Conservation (phyloP, 1,140 invertebrate species). For the Calephelis virginiensis region DNA sequence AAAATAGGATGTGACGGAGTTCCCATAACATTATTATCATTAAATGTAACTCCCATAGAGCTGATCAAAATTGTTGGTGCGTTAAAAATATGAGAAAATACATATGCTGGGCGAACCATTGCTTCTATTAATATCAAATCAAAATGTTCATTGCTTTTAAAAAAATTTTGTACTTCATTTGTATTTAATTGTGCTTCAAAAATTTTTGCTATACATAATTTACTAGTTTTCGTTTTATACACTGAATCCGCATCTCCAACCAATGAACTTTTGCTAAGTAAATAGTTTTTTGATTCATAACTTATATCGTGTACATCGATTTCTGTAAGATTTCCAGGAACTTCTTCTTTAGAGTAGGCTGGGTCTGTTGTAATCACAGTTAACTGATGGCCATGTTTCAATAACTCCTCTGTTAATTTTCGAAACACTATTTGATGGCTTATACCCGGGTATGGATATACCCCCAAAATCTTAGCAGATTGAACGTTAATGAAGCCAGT, state of each 20-base stretch:
- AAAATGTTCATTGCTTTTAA: background rate
- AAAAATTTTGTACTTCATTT: background rate
- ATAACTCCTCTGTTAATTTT: background rate
- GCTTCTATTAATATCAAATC: conserved; percentile 16
- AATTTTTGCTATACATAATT: background rate
- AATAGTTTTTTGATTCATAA: background rate
- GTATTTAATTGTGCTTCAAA: conserved; percentile 1
- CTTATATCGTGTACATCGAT: background rate
- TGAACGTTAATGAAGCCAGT: background rate
- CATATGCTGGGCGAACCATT: background rate
- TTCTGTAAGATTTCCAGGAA: background rate
- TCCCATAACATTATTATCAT: background rate
- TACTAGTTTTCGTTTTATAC: background rate
- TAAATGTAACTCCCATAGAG: conserved; percentile 6
- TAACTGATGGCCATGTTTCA: background rate
- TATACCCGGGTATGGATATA: background rate
- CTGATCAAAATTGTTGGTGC: conserved; percentile 16
- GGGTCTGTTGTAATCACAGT: conserved; percentile 6
- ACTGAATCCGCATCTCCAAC: background rate
- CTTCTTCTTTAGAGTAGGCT: background rate
- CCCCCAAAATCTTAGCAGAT: background rate
- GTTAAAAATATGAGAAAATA: conserved; percentile 8
- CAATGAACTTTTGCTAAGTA: background rate
- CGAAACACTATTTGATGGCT: conserved; percentile 1
- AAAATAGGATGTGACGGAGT: conserved; percentile 2